These are phyloP conservation scores for Haliaeetus leucogaster DNA, from an alignment of 2,113 vertebrate species.

Conservation along the genomic window DNA sequence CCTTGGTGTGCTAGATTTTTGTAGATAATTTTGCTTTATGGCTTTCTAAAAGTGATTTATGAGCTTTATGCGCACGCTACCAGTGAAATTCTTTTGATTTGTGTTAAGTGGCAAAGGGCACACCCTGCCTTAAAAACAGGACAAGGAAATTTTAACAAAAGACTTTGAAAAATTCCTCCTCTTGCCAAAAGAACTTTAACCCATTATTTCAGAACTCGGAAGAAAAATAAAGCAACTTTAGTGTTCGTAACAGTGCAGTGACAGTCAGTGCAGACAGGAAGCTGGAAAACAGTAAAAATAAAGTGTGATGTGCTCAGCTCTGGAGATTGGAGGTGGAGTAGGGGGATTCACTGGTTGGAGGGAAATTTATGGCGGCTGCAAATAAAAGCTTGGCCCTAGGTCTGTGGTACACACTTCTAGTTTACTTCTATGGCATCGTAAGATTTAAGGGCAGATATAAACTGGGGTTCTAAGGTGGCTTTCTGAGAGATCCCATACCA, in stretches of 20 bases:
- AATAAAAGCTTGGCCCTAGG: background rate
- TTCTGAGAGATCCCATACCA: background rate
- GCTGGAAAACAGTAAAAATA: background rate
- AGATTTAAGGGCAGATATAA: background rate
- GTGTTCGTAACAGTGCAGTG: background rate
- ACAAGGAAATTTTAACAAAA: constrained; percentile 58
- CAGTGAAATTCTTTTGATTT: constrained; percentile 39
- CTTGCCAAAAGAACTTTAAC: constrained; percentile 40
- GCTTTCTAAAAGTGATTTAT: constrained; percentile 58
- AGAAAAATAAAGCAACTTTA: background rate
- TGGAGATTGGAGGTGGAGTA: background rate
- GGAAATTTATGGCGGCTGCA: background rate
- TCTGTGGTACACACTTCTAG: background rate
- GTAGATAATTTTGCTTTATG: constrained; percentile 56
- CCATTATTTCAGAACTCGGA: background rate
- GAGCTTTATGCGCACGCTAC: background rate
- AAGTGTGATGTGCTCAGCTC: background rate
- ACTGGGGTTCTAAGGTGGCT: background rate
- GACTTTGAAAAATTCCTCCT: constrained; percentile 30
- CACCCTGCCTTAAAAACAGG: constrained; percentile 47
- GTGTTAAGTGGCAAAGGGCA: constrained; percentile 51
- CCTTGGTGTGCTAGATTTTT: constrained; percentile 44
- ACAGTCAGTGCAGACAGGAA: background rate
- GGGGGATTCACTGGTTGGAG: background rate
- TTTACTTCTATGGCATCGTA: background rate